These are phyloP conservation scores for Morone saxatilis DNA, from an alignment of 2,113 vertebrate species.

Conservation along the genomic window DNA sequence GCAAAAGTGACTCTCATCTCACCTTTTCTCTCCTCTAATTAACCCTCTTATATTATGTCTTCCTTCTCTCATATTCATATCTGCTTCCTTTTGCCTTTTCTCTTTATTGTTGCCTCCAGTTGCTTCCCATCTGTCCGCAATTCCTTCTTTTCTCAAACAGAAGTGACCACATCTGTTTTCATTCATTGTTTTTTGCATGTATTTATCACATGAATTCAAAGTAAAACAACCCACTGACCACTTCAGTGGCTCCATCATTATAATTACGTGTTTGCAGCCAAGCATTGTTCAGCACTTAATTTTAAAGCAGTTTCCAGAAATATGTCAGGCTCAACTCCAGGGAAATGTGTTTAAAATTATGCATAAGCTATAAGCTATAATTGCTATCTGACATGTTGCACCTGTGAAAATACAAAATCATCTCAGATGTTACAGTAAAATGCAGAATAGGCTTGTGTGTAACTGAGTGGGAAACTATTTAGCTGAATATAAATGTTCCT, in stretches of 20 bases:
- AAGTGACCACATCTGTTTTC: background rate
- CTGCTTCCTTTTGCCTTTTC: background rate
- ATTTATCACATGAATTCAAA: background rate
- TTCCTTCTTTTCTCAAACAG: background rate
- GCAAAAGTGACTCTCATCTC: background rate
- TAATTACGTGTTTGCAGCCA: background rate
- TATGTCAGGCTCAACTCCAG: background rate
- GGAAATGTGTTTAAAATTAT: background rate
- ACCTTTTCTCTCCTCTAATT: background rate
- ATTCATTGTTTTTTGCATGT: background rate
- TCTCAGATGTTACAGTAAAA: background rate
- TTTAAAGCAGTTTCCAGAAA: constrained; percentile 7
- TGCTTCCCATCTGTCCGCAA: too few relatives aligned
- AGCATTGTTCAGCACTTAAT: background rate
- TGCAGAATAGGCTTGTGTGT: too few relatives aligned
- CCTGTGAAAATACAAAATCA: background rate
- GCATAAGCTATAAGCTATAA: too few relatives aligned
- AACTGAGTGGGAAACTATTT: background rate
- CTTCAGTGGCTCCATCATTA: background rate
- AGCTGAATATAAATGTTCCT: background rate
- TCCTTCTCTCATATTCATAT: background rate
- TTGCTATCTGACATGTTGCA: background rate
- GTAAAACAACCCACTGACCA: background rate
- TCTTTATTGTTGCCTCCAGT: background rate
- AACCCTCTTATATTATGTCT: background rate